phyloP scores from a whole-genome alignment of 1,140 invertebrate species.

The Ctenoplectra terminalis region DNA sequence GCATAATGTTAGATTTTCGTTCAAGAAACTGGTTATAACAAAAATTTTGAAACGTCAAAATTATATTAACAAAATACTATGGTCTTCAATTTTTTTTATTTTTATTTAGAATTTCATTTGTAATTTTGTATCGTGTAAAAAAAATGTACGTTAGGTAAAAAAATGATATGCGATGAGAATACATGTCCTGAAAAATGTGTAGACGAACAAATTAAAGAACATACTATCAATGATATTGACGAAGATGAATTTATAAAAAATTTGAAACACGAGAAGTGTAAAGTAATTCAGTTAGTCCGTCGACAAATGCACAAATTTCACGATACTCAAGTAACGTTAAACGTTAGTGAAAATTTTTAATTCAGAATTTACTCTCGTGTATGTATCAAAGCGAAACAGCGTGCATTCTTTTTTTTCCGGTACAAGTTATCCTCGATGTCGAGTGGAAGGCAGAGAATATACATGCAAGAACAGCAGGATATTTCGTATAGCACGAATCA shows the following conservation, averaged over 20 bases:
- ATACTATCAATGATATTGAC: not conserved
- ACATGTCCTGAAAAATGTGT: conserved; percentile 23
- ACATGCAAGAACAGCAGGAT: not conserved
- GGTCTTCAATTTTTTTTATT: conserved; percentile 25
- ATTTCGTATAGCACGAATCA: not conserved
- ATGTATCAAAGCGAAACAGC: not conserved
- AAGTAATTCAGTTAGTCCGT: conserved; percentile 69
- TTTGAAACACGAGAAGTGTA: conserved; percentile 69
- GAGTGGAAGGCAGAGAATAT: not conserved
- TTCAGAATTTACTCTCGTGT: not conserved
- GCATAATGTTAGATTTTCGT: conserved; percentile 23
- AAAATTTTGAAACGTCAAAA: conserved; percentile 1
- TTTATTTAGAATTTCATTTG: conserved; percentile 36
- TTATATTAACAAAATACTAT: not conserved
- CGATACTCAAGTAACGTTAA: conserved; percentile 62
- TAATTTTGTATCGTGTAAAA: not conserved
- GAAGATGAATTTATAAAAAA: conserved; percentile 66
- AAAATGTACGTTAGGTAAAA: not conserved
- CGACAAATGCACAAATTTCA: conserved; percentile 70
- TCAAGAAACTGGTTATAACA: not conserved
- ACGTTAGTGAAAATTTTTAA: not conserved
- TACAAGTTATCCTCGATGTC: not conserved
- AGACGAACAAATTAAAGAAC: not conserved
- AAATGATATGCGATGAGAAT: conserved; percentile 54
- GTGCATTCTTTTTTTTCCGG: not conserved